Conservation (phyloP, 2,113 vertebrate species). For the Anguilla rostrata region DNA sequence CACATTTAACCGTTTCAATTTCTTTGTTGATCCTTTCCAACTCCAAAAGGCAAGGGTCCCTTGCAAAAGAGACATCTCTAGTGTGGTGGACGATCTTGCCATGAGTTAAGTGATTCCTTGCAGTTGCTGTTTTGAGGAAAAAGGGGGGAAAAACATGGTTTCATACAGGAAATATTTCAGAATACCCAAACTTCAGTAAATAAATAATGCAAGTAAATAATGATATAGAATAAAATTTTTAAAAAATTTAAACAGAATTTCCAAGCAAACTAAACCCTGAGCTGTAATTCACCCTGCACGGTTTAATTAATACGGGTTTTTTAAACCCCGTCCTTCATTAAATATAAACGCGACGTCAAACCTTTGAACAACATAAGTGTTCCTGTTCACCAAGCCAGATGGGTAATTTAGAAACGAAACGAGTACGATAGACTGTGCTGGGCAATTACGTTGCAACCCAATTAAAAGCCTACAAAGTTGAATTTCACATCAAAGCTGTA, state of each 20-base stretch:
- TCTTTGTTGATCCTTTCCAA: constrained; percentile 67
- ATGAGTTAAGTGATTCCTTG: constrained; percentile 1
- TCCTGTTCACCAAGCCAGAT: too few species aligned
- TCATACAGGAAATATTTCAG: too few species aligned
- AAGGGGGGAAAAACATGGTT: neutral
- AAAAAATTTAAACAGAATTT: too few species aligned
- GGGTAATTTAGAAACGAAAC: too few species aligned
- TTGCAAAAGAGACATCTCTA: constrained; percentile 16
- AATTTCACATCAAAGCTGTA: neutral
- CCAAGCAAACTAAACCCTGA: too few species aligned
- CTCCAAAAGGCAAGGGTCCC: constrained; percentile 55
- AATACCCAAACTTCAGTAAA: neutral
- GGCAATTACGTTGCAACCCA: too few species aligned
- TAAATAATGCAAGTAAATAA: neutral
- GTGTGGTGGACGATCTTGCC: constrained; percentile 20
- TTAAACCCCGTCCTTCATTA: too few species aligned
- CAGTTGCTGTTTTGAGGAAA: constrained; percentile 38
- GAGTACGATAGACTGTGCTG: too few species aligned
- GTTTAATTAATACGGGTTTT: too few species aligned
- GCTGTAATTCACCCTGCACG: neutral
- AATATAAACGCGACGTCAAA: too few species aligned
- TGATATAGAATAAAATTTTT: neutral
- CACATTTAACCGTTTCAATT: constrained; percentile 64
- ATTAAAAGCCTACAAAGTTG: too few species aligned
- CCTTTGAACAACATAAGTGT: too few species aligned